Conservation (phyloP, 2,113 vertebrate species). For the Ploceus nigricollis region DNA sequence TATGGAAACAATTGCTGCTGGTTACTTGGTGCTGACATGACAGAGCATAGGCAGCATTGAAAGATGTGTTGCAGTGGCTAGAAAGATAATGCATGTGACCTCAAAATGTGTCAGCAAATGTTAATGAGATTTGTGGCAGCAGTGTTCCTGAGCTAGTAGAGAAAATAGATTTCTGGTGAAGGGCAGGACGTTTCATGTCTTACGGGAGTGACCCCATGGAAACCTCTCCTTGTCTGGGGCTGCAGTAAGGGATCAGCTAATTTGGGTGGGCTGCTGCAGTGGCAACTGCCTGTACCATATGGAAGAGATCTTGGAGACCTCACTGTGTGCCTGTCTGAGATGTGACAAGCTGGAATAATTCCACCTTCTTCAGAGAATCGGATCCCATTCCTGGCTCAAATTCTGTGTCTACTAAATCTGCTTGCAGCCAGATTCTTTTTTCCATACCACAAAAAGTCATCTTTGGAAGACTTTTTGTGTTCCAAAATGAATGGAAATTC, state of each 20-base stretch:
- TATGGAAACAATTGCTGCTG: constrained; percentile 25
- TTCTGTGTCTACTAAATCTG: not conserved
- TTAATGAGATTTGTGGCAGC: constrained; percentile 7
- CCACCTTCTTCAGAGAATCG: not conserved
- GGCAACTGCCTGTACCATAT: not conserved
- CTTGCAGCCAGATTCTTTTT: not conserved
- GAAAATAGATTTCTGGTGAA: constrained; percentile 10
- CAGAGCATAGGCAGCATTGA: not conserved
- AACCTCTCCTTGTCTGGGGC: not conserved
- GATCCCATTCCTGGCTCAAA: not conserved
- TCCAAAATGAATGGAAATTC: not conserved
- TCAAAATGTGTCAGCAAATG: not conserved
- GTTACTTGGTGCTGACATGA: constrained; percentile 37
- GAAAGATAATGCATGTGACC: constrained; percentile 1
- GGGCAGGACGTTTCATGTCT: not conserved
- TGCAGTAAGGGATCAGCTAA: not conserved
- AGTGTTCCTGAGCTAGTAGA: not conserved
- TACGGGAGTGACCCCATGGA: not conserved
- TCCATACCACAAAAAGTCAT: not conserved
- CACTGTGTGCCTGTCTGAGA: not conserved
- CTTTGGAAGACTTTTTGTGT: not conserved
- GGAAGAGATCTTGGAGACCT: not conserved
- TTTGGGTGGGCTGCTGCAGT: not conserved
- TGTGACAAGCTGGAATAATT: not conserved
- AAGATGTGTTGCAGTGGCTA: not conserved